phyloP scores from a whole-genome alignment of 2,888 invertebrate genomes.

The Glaucopsyche alexis region DNA sequence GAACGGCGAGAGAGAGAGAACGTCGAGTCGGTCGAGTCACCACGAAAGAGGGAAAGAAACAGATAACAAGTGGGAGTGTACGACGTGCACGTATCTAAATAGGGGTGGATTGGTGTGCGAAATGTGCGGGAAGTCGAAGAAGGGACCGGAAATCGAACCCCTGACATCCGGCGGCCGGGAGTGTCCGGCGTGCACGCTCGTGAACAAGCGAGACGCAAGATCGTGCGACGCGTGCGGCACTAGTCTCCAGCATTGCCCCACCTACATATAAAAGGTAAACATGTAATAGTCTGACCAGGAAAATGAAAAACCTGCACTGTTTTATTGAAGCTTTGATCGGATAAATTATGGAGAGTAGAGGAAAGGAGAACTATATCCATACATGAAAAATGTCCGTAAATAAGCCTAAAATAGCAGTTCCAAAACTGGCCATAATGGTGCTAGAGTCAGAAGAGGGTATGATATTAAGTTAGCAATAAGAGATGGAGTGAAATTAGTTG shows the following conservation, averaged over 20 bases:
- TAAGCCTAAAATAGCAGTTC: too few species aligned
- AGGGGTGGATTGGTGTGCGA: slow-evolving; percentile 79
- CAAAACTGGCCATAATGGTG: too few species aligned
- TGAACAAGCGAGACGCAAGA: slow-evolving; percentile 83
- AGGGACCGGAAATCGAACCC: slow-evolving; percentile 81
- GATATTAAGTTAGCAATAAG: too few species aligned
- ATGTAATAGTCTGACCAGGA: not conserved
- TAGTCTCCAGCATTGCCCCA: slow-evolving; percentile 86
- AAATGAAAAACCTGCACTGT: not conserved
- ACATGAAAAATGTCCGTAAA: too few species aligned
- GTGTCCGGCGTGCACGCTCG: slow-evolving; percentile 87
- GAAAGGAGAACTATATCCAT: too few species aligned
- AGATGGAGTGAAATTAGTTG: too few species aligned
- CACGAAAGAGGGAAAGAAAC: slow-evolving; percentile 40
- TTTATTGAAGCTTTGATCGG: not conserved
- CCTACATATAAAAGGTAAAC: slow-evolving; percentile 80
- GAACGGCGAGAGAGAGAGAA: slow-evolving; percentile 46
- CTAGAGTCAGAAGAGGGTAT: too few species aligned
- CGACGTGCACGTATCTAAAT: slow-evolving; percentile 86
- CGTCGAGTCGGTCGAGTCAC: slow-evolving; percentile 44
- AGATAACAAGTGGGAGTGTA: slow-evolving; percentile 83
- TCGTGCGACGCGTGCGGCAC: slow-evolving; percentile 85
- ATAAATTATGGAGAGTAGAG: too few species aligned
- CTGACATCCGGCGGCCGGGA: slow-evolving; percentile 86
- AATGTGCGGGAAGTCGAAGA: slow-evolving; percentile 85